Evolutionary conservation across 2,888 invertebrate genomes (phyloP), one percentile per base, ranked within the genome.

Genomic region (Leucophora obtusa): DNA sequence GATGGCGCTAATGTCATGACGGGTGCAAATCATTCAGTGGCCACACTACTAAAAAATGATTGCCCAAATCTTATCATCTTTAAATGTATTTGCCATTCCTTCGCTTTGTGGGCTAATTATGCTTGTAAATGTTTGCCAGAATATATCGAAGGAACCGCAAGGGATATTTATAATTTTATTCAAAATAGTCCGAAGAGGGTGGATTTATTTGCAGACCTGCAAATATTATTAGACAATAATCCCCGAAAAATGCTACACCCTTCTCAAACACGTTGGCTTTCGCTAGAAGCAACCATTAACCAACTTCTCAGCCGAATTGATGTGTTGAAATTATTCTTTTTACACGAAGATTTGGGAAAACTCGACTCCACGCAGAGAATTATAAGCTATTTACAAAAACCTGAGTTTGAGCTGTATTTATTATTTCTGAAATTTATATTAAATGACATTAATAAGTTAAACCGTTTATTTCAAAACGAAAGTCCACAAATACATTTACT

Each of bases 1-100:
- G 88, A 89, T 84, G 87, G 89, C n/a, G 87, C 88, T 2, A 88
- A 84, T 83, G 85, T 84, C 1, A 89, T 89, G 88, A 85, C 87
- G 81, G 87, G 87, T 3, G 47, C 51, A 18, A 75, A 85, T 51
- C 82, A 88, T 84, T 89, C 87, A 11, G 82, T 89, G 10, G 71
- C 83, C 17, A 83, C 85, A 15, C 79, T 85, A 33, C 84, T 89
- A n/a, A n/a, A n/a, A n/a, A n/a, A n/a, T n/a, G n/a, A n/a, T n/a
- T n/a, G n/a, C n/a, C n/a, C n/a, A n/a, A 21, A 83, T 78, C 80
- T 88, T 47, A 87, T 88, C 82, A 74, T 85, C 15, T 83, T 89
- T 69, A 89, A 88, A 82, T 89, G 87, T 70, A 85, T 85, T n/a
- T 89, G 88, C 76, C 88, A 89, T 74, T 87, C 85, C 66, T 86